Percentiles rank a stretch among this genome's conserved stretches.
Evolutionary conservation across 2,113 vertebrate species (phyloP).

Genomic region (Rhadina sibilatrix): DNA sequence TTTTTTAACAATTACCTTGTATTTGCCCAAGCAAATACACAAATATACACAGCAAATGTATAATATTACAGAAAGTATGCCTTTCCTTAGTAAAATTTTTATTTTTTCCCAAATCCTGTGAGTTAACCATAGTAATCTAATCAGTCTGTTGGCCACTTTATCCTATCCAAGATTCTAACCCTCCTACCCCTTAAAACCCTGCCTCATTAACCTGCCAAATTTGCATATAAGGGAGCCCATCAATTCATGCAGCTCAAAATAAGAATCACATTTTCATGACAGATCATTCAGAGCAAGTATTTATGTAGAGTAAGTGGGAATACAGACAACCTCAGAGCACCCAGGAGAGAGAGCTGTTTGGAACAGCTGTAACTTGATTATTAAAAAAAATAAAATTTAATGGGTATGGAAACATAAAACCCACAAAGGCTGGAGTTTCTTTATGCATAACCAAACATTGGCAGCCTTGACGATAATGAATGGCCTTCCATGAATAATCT

Average conservation of each 20-base stretch:
- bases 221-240: neutral
- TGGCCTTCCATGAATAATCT: neutral
- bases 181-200: neutral
- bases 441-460: slow-evolving; percentile 31
- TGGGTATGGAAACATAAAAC: slow-evolving; percentile 3
- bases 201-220: neutral
- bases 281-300: neutral
- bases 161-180: neutral
- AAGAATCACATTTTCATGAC: neutral
- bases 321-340: neutral
- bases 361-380: slow-evolving; percentile 48
- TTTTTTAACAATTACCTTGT: neutral
- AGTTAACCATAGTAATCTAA: neutral
- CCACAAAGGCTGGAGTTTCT: neutral
- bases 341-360: neutral
- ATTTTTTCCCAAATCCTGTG: neutral
- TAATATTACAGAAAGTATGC: neutral
- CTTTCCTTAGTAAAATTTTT: neutral
- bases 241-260: neutral
- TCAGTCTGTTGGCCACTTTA: neutral
- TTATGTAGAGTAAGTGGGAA: neutral
- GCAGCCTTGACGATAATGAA: neutral
- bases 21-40: neutral
- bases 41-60: neutral
- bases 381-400: slow-evolving; percentile 58